Conservation (phyloP, 2,888 invertebrate species). For the Himalopsyche japonica region DNA sequence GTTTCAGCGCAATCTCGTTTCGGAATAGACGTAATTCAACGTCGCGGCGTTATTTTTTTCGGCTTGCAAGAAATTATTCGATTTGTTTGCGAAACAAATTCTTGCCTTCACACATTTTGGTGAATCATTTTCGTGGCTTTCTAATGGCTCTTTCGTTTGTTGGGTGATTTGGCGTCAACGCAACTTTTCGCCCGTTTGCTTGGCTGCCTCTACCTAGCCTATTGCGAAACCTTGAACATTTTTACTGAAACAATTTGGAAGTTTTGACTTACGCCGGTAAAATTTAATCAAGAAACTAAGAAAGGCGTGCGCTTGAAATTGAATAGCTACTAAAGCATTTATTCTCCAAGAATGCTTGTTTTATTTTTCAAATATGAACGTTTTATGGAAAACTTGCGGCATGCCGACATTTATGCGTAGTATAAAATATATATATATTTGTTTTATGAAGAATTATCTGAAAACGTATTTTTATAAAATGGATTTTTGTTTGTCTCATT, state of each 20-base stretch:
- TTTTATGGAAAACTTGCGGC: not conserved
- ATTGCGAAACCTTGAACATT: not conserved
- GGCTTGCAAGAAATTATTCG: slow-evolving; percentile 11
- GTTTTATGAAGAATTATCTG: too few species aligned
- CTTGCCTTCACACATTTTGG: not conserved
- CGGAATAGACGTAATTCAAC: slow-evolving; percentile 19
- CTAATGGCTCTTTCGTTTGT: not conserved
- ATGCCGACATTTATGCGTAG: not conserved
- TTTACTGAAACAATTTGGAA: not conserved
- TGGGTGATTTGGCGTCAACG: not conserved
- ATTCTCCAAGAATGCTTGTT: not conserved
- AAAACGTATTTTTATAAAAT: too few species aligned
- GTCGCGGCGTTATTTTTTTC: slow-evolving; percentile 8
- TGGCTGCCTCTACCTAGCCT: not conserved
- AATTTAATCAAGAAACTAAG: not conserved
- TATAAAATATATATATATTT: too few species aligned
- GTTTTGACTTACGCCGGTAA: not conserved
- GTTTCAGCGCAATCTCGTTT: slow-evolving; percentile 30
- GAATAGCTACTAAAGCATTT: not conserved
- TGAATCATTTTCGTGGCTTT: not conserved
- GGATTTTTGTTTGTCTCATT: too few species aligned
- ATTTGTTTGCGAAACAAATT: slow-evolving; percentile 8
- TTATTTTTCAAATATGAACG: not conserved
- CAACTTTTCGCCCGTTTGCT: not conserved
- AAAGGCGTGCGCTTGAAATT: not conserved